Conservation (phyloP, 2,113 vertebrate genomes). For the Peromyscus polionotus region DNA sequence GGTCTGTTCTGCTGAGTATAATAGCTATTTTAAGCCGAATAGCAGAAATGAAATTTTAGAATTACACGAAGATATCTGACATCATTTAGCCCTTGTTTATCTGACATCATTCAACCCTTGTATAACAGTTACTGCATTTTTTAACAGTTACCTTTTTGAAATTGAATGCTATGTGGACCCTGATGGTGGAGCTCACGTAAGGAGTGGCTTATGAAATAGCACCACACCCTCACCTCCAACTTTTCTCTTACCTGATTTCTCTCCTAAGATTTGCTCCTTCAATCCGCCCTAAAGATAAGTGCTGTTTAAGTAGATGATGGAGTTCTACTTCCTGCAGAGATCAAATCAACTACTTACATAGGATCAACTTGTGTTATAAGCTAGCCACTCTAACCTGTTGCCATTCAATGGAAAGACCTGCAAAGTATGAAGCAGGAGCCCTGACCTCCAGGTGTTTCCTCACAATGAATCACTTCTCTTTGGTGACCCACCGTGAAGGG, state of each 20-base stretch:
- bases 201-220: not conserved
- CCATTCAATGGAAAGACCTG: not conserved
- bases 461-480: not conserved
- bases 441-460: not conserved
- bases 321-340: slow-evolving; percentile 11
- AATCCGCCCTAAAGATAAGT: slow-evolving; percentile 25
- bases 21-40: slow-evolving; percentile 78
- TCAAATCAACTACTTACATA: not conserved
- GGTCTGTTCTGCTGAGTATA: slow-evolving; percentile 72
- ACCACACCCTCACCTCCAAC: not conserved
- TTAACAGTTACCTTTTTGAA: not conserved
- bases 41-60: slow-evolving; percentile 75
- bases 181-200: not conserved
- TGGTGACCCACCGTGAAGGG: not conserved
- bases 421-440: not conserved
- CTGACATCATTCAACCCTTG: not conserved
- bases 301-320: slow-evolving; percentile 46
- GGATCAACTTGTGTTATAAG: not conserved
- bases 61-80: slow-evolving; percentile 33
- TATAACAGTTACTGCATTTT: not conserved
- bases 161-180: not conserved
- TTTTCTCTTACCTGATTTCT: slow-evolving; percentile 8
- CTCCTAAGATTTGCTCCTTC: slow-evolving; percentile 3
- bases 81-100: not conserved
- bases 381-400: slow-evolving; percentile 16